Conservation (phyloP, 2,888 invertebrate genomes). For the Nephrotoma guestfalica region DNA sequence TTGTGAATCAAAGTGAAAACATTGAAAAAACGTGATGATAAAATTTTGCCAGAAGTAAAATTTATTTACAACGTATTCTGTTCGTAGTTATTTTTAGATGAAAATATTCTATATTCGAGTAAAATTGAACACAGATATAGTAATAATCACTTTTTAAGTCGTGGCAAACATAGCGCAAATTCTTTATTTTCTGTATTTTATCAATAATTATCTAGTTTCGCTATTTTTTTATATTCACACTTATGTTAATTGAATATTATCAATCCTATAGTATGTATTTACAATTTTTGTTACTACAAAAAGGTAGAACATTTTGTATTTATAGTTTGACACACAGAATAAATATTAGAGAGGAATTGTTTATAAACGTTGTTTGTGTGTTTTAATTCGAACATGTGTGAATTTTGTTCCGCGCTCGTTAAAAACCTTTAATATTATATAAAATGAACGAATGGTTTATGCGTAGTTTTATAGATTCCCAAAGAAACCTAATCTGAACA, state of each 20-base stretch:
- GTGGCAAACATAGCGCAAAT: background rate
- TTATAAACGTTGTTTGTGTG: background rate
- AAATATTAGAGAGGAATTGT: background rate
- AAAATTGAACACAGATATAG: background rate
- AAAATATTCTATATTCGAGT: background rate
- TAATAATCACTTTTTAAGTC: background rate
- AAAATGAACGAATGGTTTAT: background rate
- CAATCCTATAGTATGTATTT: background rate
- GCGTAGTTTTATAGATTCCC: background rate
- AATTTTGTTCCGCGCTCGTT: background rate
- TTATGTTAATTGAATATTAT: background rate
- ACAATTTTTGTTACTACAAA: background rate
- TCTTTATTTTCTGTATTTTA: background rate
- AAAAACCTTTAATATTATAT: background rate
- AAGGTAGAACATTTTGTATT: background rate
- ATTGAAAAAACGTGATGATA: background rate
- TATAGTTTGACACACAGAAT: background rate
- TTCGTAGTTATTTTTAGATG: background rate
- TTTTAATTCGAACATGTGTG: background rate
- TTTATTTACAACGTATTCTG: background rate
- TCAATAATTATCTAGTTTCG: no score
- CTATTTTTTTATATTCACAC: background rate
- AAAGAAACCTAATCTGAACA: background rate
- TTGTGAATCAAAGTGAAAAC: background rate
- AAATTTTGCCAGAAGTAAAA: background rate